These are phyloP conservation scores for Apotomis capreana DNA, from an alignment of 2,888 invertebrate genomes.

Conservation along the genomic window DNA sequence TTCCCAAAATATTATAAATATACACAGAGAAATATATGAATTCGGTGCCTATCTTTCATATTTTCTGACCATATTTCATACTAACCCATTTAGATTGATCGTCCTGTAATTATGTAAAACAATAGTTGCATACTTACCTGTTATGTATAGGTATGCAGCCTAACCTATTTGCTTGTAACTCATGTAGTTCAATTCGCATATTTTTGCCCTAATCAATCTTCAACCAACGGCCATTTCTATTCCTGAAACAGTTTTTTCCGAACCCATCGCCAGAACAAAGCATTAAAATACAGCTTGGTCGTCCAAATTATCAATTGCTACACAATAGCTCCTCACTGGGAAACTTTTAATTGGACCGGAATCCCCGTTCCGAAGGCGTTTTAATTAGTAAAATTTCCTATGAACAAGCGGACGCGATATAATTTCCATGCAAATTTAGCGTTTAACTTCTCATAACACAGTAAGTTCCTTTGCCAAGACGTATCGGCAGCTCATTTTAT, in stretches of 20 bases:
- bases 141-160: no score
- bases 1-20: no score
- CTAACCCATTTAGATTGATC: no score
- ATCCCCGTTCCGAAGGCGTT: slow-evolving; percentile 79
- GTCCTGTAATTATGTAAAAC: no score
- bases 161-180: no score
- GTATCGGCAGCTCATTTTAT: slow-evolving; percentile 56
- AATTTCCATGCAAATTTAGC: slow-evolving; percentile 82
- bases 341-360: slow-evolving; percentile 82
- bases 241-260: not conserved
- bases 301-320: slow-evolving; percentile 61
- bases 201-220: not conserved
- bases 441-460: slow-evolving; percentile 77
- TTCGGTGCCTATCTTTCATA: no score
- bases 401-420: slow-evolving; percentile 80
- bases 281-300: slow-evolving; percentile 38
- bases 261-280: slow-evolving; percentile 15
- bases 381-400: slow-evolving; percentile 82
- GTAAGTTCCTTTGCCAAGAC: slow-evolving; percentile 44
- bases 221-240: not conserved
- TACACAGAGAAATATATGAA: no score
- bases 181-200: not conserved
- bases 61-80: no score
- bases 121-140: no score
- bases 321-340: slow-evolving; percentile 57